phyloP scores from a whole-genome alignment of 92 coral and sea anemone genomes.

The Desmophyllum pertusum region DNA sequence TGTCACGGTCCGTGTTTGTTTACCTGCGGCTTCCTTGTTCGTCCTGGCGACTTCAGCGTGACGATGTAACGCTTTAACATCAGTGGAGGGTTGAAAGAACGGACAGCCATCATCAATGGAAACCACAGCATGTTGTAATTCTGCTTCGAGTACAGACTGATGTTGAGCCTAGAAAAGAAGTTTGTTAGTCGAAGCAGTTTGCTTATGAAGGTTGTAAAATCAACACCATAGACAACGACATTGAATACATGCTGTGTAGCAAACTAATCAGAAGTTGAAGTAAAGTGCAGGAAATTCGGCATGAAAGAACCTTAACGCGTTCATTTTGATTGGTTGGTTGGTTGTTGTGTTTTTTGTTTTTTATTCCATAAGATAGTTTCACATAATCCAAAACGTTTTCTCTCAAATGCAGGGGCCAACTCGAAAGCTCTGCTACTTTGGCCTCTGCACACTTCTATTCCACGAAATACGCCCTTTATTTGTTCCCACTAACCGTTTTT shows the following conservation, averaged over 20 bases:
- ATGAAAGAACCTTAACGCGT: too few species aligned
- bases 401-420: too few species aligned
- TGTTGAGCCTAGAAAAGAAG: conserved; percentile 69
- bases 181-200: not conserved
- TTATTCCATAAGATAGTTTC: too few species aligned
- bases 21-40: conserved; percentile 78
- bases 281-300: too few species aligned
- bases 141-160: conserved; percentile 75
- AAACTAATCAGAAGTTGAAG: too few species aligned
- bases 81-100: conserved; percentile 74
- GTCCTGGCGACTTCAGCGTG: conserved; percentile 84
- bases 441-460: too few species aligned
- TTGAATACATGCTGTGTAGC: not conserved
- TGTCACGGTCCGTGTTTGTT: not conserved
- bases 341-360: too few species aligned
- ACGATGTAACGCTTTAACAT: conserved; percentile 82
- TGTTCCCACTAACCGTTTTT: too few species aligned
- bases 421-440: too few species aligned
- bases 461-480: too few species aligned
- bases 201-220: not conserved
- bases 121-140: conserved; percentile 68
- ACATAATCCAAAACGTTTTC: too few species aligned
- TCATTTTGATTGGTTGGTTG: too few species aligned
- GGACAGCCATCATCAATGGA: conserved; percentile 78
- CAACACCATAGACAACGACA: not conserved